Evolutionary conservation across 2,888 invertebrate genomes (phyloP).

Genomic region (Eupsilia transversa): DNA sequence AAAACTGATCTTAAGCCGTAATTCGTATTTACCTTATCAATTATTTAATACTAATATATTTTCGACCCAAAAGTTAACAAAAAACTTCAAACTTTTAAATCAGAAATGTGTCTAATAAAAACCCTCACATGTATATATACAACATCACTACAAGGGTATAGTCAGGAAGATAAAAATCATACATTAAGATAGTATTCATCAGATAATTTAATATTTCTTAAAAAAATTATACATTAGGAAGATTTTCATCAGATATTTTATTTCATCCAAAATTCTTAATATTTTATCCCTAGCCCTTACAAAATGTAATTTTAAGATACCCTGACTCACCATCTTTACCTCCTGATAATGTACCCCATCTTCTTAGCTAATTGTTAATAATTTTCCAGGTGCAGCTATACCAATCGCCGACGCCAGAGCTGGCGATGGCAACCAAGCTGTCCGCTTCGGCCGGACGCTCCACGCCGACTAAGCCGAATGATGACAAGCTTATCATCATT

Average conservation of each 20-base stretch:
- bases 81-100: background rate
- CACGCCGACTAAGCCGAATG: slow-evolving; percentile 91
- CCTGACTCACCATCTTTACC: too few species aligned
- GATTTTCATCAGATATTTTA: background rate
- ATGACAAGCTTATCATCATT: slow-evolving; percentile 96
- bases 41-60: too few species aligned
- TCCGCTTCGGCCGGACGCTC: slow-evolving; percentile 91
- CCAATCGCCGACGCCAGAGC: slow-evolving; percentile 95
- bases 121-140: too few species aligned
- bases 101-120: background rate
- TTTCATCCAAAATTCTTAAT: too few species aligned
- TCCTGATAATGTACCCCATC: background rate
- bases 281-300: background rate
- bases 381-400: slow-evolving; percentile 93
- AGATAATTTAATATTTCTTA: too few species aligned
- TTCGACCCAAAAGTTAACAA: background rate
- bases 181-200: background rate
- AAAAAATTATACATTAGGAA: background rate
- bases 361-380: slow-evolving; percentile 10
- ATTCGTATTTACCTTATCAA: too few species aligned
- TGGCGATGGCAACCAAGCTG: slow-evolving; percentile 94
- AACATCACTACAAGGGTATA: background rate
- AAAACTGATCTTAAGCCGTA: background rate
- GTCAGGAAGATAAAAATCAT: background rate
- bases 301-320: background rate